These are phyloP conservation scores for Mechanitis messenoides DNA, from an alignment of 2,888 invertebrate species.

Conservation along the genomic window DNA sequence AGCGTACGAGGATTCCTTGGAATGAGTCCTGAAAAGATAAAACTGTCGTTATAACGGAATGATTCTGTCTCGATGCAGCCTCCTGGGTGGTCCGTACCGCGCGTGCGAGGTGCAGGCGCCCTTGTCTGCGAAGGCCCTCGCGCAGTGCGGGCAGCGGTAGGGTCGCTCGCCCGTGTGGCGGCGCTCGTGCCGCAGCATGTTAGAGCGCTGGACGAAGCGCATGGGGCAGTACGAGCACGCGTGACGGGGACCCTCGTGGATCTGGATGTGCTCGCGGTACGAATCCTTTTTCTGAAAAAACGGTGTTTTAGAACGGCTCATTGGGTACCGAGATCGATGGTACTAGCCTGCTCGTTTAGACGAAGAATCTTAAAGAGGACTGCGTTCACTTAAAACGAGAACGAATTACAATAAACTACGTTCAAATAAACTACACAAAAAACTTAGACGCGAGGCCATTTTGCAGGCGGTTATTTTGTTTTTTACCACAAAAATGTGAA, in stretches of 20 bases:
- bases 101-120: constrained; percentile 75
- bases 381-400: no score
- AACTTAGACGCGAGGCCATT: no score
- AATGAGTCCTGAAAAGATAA: constrained; percentile 59
- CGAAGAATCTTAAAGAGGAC: no score
- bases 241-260: constrained; percentile 76
- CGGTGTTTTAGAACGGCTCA: no score
- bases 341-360: no score
- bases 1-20: constrained; percentile 59
- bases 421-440: no score
- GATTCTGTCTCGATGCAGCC: no score
- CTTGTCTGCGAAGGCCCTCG: constrained; percentile 74
- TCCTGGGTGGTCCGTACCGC: constrained; percentile 40
- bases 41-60: background rate
- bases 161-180: constrained; percentile 77
- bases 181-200: constrained; percentile 75
- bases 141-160: constrained; percentile 72
- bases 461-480: no score
- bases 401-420: no score
- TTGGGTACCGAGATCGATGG: no score
- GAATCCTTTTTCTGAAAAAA: constrained; percentile 69
- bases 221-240: constrained; percentile 78
- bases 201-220: constrained; percentile 77
- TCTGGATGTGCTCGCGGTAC: constrained; percentile 75
- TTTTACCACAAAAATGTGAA: no score